Conservation (phyloP, 2,113 vertebrate genomes). For the Vombatus ursinus region DNA sequence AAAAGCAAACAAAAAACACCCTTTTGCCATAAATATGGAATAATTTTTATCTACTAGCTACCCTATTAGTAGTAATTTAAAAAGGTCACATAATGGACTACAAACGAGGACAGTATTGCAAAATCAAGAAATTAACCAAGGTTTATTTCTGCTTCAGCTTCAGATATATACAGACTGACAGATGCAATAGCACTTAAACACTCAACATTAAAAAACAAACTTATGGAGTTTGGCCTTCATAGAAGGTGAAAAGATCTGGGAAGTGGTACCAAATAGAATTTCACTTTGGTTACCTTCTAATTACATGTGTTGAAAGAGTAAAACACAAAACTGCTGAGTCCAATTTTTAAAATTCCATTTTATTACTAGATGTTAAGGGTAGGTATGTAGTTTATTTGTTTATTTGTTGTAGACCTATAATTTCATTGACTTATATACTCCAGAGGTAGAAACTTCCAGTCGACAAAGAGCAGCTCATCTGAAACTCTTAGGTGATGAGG, state of each 20-base stretch:
- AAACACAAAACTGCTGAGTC: slow-evolving; percentile 4
- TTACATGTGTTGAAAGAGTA: slow-evolving; percentile 3
- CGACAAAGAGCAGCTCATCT: not conserved
- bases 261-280: slow-evolving; percentile 13
- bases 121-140: not conserved
- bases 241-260: slow-evolving; percentile 60
- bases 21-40: not conserved
- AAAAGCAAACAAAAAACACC: no score
- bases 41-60: not conserved
- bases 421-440: not conserved
- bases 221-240: slow-evolving; percentile 52
- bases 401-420: not conserved
- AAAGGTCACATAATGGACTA: not conserved
- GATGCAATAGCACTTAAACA: slow-evolving; percentile 49
- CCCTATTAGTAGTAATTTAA: not conserved
- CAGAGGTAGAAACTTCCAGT: not conserved
- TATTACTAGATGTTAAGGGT: not conserved
- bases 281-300: slow-evolving; percentile 24
- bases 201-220: slow-evolving; percentile 49
- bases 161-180: slow-evolving; percentile 73
- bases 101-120: not conserved
- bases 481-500: not conserved
- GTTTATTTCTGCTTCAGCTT: slow-evolving; percentile 13
- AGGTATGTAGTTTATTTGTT: not conserved
- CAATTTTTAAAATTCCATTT: not conserved